These are phyloP conservation scores for Thereuonema tuberculata DNA, from an alignment of 1,140 invertebrate genomes.

Conservation along the genomic window DNA sequence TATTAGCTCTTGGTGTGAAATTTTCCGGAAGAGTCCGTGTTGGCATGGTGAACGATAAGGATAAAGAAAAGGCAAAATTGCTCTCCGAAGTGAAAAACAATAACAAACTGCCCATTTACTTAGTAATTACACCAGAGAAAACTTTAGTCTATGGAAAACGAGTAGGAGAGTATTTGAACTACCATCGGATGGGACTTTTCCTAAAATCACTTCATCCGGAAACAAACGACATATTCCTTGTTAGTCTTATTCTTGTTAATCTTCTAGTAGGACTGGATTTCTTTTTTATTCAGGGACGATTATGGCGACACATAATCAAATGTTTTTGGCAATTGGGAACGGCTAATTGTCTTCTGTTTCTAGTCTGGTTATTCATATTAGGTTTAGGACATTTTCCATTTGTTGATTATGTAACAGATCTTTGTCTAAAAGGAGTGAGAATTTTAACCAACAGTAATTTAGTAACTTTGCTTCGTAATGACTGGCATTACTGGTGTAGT, in stretches of 20 bases:
- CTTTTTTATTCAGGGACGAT: constrained; percentile 28
- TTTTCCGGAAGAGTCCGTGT: constrained; percentile 39
- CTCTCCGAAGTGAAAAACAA: constrained; percentile 13
- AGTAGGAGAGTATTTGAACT: constrained; percentile 33
- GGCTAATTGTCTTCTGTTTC: constrained; percentile 34
- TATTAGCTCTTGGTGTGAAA: constrained; percentile 39
- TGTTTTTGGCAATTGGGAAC: constrained; percentile 32
- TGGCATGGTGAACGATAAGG: constrained; percentile 30
- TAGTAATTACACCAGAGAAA: constrained; percentile 34
- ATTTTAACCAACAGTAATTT: constrained; percentile 23
- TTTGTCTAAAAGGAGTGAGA: constrained; percentile 24
- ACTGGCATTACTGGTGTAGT: constrained; percentile 23
- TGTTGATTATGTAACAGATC: constrained; percentile 21
- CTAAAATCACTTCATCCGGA: constrained; percentile 36
- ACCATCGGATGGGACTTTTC: constrained; percentile 34
- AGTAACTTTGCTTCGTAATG: constrained; percentile 24
- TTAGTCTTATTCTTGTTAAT: constrained; percentile 34
- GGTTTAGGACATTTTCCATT: constrained; percentile 31
- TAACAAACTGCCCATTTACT: constrained; percentile 25
- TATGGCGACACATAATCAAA: constrained; percentile 27
- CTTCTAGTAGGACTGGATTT: constrained; percentile 33
- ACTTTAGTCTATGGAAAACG: constrained; percentile 31
- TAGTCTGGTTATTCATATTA: constrained; percentile 33
- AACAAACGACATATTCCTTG: constrained; percentile 39
- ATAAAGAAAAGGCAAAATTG: constrained; percentile 20